phyloP scores from a whole-genome alignment of 1,140 invertebrate species.

The Leucophenga varia region DNA sequence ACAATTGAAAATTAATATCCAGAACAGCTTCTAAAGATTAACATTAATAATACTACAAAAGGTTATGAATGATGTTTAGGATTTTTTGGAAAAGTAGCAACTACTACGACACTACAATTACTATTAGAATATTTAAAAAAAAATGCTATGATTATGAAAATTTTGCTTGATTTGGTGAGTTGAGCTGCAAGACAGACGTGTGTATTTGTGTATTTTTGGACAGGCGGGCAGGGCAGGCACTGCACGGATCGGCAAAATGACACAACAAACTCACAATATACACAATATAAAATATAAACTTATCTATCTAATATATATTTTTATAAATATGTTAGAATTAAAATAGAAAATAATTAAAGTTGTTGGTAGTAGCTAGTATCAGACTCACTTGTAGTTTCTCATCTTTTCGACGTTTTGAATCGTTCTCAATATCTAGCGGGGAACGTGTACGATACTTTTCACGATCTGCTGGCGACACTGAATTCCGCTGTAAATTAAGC shows the following conservation, averaged over 20 bases:
- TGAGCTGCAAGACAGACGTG: too few species aligned
- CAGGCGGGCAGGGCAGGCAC: conserved; percentile 11
- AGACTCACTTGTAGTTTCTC: conserved; percentile 85
- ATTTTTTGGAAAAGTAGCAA: conserved; percentile 12
- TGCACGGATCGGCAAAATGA: background rate
- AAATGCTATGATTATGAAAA: conserved; percentile 23
- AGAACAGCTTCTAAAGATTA: too few species aligned
- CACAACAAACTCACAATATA: conserved; percentile 2
- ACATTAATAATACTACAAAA: too few species aligned
- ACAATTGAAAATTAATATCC: too few species aligned
- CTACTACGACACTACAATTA: background rate
- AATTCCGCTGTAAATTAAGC: conserved; percentile 62
- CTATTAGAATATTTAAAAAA: too few species aligned
- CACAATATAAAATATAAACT: conserved; percentile 8
- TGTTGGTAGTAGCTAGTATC: background rate
- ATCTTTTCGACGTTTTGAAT: conserved; percentile 79
- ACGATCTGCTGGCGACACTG: conserved; percentile 86
- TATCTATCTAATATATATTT: conserved; percentile 2
- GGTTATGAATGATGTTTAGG: too few species aligned
- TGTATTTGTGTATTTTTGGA: too few species aligned
- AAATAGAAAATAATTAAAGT: background rate
- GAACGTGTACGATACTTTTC: conserved; percentile 80
- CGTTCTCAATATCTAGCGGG: conserved; percentile 65
- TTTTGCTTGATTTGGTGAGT: conserved; percentile 33
- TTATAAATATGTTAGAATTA: conserved; percentile 7